Percentiles rank a stretch among this genome's conserved stretches.
Conservation (phyloP, 2,113 vertebrate genomes). For the Trematocara unimaculatum region DNA sequence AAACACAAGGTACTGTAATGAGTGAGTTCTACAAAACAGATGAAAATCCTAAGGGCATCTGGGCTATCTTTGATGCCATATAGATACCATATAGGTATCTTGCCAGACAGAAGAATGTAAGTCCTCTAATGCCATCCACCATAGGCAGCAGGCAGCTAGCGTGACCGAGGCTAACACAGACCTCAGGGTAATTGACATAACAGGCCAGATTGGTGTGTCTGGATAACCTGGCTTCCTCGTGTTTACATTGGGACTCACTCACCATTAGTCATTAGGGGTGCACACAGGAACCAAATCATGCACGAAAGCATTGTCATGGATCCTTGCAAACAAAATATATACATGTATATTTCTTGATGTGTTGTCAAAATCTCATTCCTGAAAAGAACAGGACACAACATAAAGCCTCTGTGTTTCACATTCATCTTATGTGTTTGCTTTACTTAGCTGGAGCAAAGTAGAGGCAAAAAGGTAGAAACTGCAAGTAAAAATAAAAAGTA, state of each 20-base stretch:
- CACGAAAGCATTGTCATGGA: slow-evolving; percentile 35
- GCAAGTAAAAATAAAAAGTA: slow-evolving; percentile 6
- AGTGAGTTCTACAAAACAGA: slow-evolving; percentile 20
- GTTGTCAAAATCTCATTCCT: not conserved
- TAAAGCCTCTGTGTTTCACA: slow-evolving; percentile 9
- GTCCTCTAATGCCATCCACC: not conserved
- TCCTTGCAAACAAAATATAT: slow-evolving; percentile 43
- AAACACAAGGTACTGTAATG: slow-evolving; percentile 12
- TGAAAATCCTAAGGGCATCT: not conserved
- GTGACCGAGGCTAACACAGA: slow-evolving; percentile 71
- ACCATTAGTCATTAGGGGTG: slow-evolving; percentile 60
- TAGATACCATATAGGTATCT: not conserved
- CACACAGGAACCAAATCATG: slow-evolving; percentile 25
- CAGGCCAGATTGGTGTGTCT: slow-evolving; percentile 64
- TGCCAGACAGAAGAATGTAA: slow-evolving; percentile 11
- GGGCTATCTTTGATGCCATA: slow-evolving; percentile 4
- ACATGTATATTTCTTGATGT: not conserved
- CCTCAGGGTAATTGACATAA: slow-evolving; percentile 44
- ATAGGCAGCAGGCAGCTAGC: slow-evolving; percentile 27
- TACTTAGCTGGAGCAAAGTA: not conserved
- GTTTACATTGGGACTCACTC: slow-evolving; percentile 76
- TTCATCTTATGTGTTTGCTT: slow-evolving; percentile 6
- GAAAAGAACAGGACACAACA: slow-evolving; percentile 3
- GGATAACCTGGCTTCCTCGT: slow-evolving; percentile 19
- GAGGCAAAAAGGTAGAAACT: not conserved